Conservation (phyloP, 2,797 vertebrate species). For the Danio albolineatus region DNA sequence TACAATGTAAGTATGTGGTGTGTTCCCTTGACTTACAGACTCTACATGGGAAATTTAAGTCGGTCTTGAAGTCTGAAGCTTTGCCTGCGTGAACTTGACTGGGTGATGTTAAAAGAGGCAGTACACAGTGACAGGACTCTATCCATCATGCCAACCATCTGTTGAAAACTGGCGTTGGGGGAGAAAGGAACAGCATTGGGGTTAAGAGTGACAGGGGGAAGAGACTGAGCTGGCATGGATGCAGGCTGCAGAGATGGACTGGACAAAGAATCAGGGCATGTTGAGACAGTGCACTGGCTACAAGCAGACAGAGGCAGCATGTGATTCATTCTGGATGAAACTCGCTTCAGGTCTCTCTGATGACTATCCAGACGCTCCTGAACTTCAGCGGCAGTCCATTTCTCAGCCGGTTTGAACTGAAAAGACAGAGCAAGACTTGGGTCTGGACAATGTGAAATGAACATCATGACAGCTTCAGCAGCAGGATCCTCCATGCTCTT, state of each 20-base stretch:
- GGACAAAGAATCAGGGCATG: neutral
- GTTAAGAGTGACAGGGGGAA: neutral
- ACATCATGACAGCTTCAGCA: constrained; percentile 54
- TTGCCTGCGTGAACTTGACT: neutral
- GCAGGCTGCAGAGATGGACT: neutral
- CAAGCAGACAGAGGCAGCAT: neutral
- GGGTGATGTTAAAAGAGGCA: neutral
- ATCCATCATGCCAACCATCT: too few species aligned
- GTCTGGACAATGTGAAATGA: too few species aligned
- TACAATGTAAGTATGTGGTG: constrained; percentile 28
- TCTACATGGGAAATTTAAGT: neutral
- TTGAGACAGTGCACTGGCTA: constrained; percentile 9
- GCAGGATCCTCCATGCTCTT: constrained; percentile 23
- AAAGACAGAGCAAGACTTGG: too few species aligned
- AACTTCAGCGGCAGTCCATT: constrained; percentile 50
- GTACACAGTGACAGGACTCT: constrained; percentile 38
- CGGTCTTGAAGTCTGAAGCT: neutral
- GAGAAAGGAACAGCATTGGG: constrained; percentile 10
- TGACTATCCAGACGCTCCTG: constrained; percentile 42
- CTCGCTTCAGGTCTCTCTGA: constrained; percentile 11
- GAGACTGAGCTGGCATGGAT: neutral
- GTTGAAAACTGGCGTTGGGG: constrained; percentile 15
- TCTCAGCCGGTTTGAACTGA: too few species aligned
- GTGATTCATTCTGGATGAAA: neutral
- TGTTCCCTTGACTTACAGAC: constrained; percentile 20